Base-by-base conservation (phyloP, 2,888 invertebrate genomes). In the Xylophagus ater region DNA sequence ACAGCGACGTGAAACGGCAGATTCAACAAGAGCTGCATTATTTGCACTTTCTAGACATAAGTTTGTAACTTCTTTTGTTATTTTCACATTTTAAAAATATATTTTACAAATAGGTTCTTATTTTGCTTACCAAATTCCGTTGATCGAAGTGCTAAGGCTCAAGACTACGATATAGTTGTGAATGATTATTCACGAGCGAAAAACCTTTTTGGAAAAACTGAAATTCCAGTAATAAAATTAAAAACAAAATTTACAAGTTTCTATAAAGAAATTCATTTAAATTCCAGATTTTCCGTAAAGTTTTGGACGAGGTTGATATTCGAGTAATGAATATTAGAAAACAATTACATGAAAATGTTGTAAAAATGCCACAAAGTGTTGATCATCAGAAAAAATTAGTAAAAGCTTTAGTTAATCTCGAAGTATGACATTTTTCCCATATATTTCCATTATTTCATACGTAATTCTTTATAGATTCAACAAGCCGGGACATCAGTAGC, bases 141-240 rank as follows among this genome's bases (percentile, higher is more conserved):
- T 34, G 93, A 96, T 55, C 79, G 81, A 50, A 94, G 93, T 54
- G 89, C 97, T 44, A 78, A 84, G 51, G 83, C 86, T 55, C 92
- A 90, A 35, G 96, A 98, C 58, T 98, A 92, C 59, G 94, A 97
- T 60, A 76, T 93, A 35, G 92, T 98, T 15, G 90, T 98, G 43
- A 98, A 94, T 58, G 98, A 98, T 62, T 98, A 96, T 60, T 84
- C 89, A 2, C 73, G 97, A 51, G 97, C 93, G 4, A 93, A 90
- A 61, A 90, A 94, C 57, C 70, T 97, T 18, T 97, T 96, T 69
- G 86, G 88, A 42, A 90, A 88, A 62, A 90, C 89, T 20, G 90
- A 94, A 62, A 81, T 94, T 12, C 77, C 79, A 52, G 79, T 81
- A 58, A 54, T n/a, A n/a, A n/a, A n/a, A n/a, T n/a, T n/a, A n/a